Evolutionary conservation across 1,140 invertebrate genomes (phyloP).

Genomic region (Nebria ingens): DNA sequence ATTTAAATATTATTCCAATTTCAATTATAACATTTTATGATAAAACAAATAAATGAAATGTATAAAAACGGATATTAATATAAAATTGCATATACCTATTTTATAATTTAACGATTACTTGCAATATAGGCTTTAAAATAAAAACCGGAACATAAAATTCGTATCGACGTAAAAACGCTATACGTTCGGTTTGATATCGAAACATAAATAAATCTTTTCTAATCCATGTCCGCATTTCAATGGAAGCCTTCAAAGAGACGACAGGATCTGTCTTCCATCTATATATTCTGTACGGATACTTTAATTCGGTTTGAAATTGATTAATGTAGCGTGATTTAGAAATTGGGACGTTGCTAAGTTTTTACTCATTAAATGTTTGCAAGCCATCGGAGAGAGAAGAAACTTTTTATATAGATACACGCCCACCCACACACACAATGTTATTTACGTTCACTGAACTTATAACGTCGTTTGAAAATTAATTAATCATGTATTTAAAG

Average conservation of each 20-base stretch:
- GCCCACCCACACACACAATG: too few species aligned
- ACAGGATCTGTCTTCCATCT: too few species aligned
- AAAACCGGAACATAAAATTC: too few species aligned
- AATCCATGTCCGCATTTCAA: neutral
- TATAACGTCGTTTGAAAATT: neutral
- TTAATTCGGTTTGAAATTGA: neutral
- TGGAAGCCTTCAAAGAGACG: too few species aligned
- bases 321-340: neutral
- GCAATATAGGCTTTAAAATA: too few species aligned
- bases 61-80: too few species aligned
- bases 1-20: too few species aligned
- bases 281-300: too few species aligned
- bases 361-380: neutral
- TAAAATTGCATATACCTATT: neutral
- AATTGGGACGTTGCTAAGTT: neutral
- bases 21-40: neutral
- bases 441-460: neutral
- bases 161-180: too few species aligned
- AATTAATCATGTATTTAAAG: neutral
- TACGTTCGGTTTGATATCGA: too few species aligned
- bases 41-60: neutral
- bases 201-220: neutral
- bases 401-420: neutral
- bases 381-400: too few species aligned
- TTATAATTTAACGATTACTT: too few species aligned